Percentiles rank a stretch among this genome's conserved stretches.
phyloP scores from a whole-genome alignment of 2,888 invertebrate species.

The Iphiclides podalirius region DNA sequence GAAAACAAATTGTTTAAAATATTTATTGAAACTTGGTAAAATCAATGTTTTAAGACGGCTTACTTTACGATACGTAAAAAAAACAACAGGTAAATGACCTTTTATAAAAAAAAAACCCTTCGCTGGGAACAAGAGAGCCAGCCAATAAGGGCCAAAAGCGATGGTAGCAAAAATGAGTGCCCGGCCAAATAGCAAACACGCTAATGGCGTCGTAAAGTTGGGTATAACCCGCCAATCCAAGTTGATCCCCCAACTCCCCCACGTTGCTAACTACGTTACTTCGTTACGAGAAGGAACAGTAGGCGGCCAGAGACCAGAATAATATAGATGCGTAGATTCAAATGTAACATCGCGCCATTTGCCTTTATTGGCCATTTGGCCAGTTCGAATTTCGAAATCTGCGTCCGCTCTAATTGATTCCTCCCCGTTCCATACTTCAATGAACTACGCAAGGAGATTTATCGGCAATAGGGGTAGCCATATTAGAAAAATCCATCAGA shows the following conservation, averaged over 20 bases:
- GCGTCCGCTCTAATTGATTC: constrained; percentile 63
- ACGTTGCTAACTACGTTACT: constrained; percentile 18
- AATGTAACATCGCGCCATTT: constrained; percentile 64
- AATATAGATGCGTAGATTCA: constrained; percentile 43
- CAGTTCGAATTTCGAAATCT: constrained; percentile 57
- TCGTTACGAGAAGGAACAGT: constrained; percentile 15
- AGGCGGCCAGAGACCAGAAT: constrained; percentile 37
- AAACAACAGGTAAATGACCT: constrained; percentile 9
- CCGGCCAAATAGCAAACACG: constrained; percentile 60
- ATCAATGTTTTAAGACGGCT: too few relatives aligned
- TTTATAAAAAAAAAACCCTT: background rate
- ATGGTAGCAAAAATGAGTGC: constrained; percentile 50
- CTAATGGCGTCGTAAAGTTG: constrained; percentile 62
- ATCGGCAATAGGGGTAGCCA: constrained; percentile 26
- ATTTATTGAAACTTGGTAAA: too few relatives aligned
- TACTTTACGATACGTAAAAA: too few relatives aligned
- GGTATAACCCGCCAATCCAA: constrained; percentile 42
- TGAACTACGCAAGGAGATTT: constrained; percentile 44
- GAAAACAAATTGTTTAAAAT: too few relatives aligned
- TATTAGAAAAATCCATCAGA: constrained; percentile 21
- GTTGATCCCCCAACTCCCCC: constrained; percentile 36
- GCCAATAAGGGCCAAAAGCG: constrained; percentile 45
- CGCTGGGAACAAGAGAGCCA: too few relatives aligned
- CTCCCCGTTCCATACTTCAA: constrained; percentile 49
- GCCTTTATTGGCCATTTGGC: constrained; percentile 69